These are phyloP conservation scores for Denticeps clupeoides DNA, from an alignment of 2,797 vertebrate genomes.

Conservation along the genomic window DNA sequence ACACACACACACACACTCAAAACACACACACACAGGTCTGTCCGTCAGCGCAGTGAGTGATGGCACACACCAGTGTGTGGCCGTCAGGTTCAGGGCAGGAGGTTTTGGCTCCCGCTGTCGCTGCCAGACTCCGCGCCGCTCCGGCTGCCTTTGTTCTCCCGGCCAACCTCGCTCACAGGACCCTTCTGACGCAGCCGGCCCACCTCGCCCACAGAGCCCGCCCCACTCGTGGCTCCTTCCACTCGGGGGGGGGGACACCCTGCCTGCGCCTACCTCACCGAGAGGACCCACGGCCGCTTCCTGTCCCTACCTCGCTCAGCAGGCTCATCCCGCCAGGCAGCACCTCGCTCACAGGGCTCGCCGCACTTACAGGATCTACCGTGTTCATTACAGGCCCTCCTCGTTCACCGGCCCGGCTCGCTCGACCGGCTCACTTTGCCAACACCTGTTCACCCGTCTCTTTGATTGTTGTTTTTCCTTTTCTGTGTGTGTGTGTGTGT, in stretches of 20 bases:
- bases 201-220: constrained; percentile 30
- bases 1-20: neutral
- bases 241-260: too few species aligned
- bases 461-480: too few species aligned
- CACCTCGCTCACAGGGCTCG: too few species aligned
- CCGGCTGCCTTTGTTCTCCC: constrained; percentile 19
- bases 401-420: too few species aligned
- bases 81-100: constrained; percentile 1
- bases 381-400: too few species aligned
- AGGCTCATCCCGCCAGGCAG: constrained; percentile 41
- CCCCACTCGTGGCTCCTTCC: constrained; percentile 39
- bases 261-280: too few species aligned
- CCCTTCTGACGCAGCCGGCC: constrained; percentile 4
- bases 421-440: too few species aligned
- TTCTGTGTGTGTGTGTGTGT: too few species aligned
- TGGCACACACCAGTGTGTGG: neutral
- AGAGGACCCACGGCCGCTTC: constrained; percentile 7
- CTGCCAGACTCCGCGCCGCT: constrained; percentile 7
- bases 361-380: too few species aligned
- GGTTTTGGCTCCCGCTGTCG: neutral
- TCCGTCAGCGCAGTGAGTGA: neutral
- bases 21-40: neutral
- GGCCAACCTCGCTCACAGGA: constrained; percentile 26
- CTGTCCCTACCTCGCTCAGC: constrained; percentile 22
- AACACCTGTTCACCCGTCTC: too few species aligned